Evolutionary conservation across 2,113 vertebrate genomes (phyloP).

Genomic region (Nothoprocta pentlandii): DNA sequence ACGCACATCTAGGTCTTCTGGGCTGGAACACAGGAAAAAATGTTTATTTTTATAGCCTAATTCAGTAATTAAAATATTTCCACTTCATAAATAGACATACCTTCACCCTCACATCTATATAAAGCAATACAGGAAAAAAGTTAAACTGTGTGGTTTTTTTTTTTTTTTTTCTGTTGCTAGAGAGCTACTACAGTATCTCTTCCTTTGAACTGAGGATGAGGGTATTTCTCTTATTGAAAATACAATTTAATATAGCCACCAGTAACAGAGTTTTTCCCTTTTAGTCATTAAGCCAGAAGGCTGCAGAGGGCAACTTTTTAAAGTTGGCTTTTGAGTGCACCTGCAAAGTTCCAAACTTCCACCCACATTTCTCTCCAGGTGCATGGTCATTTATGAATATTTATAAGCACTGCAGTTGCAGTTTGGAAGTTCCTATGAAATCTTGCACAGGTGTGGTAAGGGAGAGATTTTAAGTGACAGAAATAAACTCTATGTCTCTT

Average conservation of each 20-base stretch:
- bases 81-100: not conserved
- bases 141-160: not conserved
- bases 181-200: not conserved
- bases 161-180: not conserved
- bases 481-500: not conserved
- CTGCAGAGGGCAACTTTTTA: slow-evolving; percentile 34
- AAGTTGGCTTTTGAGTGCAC: not conserved
- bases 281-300: not conserved
- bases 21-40: slow-evolving; percentile 60
- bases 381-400: not conserved
- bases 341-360: not conserved
- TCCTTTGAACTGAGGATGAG: not conserved
- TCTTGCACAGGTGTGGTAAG: not conserved
- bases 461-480: not conserved
- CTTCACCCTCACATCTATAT: not conserved
- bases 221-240: not conserved
- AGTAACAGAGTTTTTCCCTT: not conserved
- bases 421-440: not conserved
- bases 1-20: slow-evolving; percentile 74
- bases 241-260: not conserved
- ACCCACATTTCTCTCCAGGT: rapidly evolving
- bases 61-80: not conserved
- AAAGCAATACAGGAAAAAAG: not conserved
- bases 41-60: not conserved
- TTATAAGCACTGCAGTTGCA: not conserved